These are phyloP conservation scores for Podarcis muralis DNA, from an alignment of 2,113 vertebrate genomes.

Conservation along the genomic window DNA sequence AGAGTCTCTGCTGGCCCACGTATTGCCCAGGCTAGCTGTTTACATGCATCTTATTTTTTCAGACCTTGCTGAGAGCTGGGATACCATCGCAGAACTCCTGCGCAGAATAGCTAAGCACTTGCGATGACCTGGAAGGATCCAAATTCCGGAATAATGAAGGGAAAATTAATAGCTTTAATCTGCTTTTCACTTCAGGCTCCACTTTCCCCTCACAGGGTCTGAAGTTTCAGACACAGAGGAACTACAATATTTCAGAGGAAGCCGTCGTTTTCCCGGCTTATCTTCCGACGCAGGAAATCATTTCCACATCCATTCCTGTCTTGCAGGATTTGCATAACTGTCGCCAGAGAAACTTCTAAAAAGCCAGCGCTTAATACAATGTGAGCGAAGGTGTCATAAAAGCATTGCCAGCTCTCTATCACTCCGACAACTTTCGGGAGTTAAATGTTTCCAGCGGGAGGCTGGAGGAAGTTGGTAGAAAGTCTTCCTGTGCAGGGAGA, in stretches of 20 bases:
- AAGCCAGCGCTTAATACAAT: constrained; percentile 68
- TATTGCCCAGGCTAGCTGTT: too few species aligned
- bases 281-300: constrained; percentile 63
- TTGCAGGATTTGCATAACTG: constrained; percentile 68
- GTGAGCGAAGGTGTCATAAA: constrained; percentile 74
- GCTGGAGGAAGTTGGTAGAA: not conserved
- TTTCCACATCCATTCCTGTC: constrained; percentile 73
- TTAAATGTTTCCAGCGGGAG: constrained; percentile 52
- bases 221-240: constrained; percentile 34
- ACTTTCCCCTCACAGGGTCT: constrained; percentile 25
- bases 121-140: not conserved
- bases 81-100: not conserved
- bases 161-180: constrained; percentile 51
- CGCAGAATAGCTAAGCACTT: constrained; percentile 1
- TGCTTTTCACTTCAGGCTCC: constrained; percentile 30
- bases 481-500: not conserved
- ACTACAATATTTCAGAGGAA: constrained; percentile 10
- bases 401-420: constrained; percentile 62
- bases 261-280: constrained; percentile 67
- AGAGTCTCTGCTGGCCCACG: too few species aligned
- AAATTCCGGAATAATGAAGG: not conserved
- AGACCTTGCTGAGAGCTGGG: too few species aligned
- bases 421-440: constrained; percentile 65
- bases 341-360: constrained; percentile 55
- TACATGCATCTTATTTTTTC: too few species aligned